A percentile compares a stretch with the other conserved stretches of the same genome.
Evolutionary conservation across 2,797 vertebrate genomes (phyloP).

Genomic region (Gobio occitaniae): DNA sequence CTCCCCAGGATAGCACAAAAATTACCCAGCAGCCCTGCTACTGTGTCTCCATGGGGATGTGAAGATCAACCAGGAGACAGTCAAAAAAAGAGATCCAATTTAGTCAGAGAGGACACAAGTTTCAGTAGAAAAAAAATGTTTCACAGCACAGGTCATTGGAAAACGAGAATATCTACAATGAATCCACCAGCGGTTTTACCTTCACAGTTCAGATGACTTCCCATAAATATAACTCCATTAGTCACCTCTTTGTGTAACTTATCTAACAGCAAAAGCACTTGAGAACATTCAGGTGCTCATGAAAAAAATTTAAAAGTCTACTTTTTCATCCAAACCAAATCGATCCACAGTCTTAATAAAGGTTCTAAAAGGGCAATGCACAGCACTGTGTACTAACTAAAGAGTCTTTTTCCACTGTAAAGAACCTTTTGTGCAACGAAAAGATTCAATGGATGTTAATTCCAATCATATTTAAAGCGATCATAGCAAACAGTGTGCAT

Average conservation of each 20-base stretch:
- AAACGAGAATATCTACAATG: no score
- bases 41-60: conserved; percentile 33
- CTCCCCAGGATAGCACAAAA: conserved; percentile 2
- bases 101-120: not conserved
- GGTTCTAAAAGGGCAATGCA: not conserved
- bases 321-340: not conserved
- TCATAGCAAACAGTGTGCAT: no score
- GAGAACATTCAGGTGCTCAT: not conserved
- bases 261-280: conserved; percentile 5
- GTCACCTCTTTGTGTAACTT: not conserved
- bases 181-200: no score
- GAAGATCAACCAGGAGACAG: not conserved
- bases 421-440: not conserved
- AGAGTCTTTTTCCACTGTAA: not conserved
- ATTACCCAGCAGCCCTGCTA: conserved; percentile 17
- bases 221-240: not conserved
- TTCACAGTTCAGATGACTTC: no score
- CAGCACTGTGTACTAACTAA: not conserved
- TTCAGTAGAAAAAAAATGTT: not conserved
- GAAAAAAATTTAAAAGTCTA: not conserved
- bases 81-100: not conserved
- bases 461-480: no score
- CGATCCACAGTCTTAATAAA: not conserved
- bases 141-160: not conserved
- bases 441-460: not conserved